Evolutionary conservation across 37 sponge, comb jelly and placozoan genomes (phyloP).

Genomic region (Chondrosia reniformis): DNA sequence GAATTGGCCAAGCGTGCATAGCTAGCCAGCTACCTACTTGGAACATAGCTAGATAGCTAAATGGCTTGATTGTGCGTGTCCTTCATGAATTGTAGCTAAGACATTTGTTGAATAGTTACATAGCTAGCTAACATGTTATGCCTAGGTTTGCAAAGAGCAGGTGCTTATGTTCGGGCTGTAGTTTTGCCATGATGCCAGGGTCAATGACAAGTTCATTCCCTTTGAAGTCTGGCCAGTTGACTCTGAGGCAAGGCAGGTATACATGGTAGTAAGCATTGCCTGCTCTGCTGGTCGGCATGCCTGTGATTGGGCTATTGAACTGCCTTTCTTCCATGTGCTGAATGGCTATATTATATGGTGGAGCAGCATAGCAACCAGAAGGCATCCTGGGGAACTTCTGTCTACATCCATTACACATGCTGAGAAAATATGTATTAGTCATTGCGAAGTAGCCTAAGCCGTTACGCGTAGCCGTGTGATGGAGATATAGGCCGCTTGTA

Average conservation of each 20-base stretch:
- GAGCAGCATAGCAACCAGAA: background rate
- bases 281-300: background rate
- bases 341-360: slow-evolving; percentile 3
- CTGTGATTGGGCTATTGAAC: slow-evolving; percentile 10
- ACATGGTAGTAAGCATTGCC: slow-evolving; percentile 29
- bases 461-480: too few species aligned
- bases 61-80: too few species aligned
- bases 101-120: too few species aligned
- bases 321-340: slow-evolving; percentile 9
- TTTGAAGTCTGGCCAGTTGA: background rate
- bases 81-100: too few species aligned
- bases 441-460: too few species aligned
- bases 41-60: too few species aligned
- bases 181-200: background rate
- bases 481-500: too few species aligned
- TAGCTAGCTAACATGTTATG: background rate
- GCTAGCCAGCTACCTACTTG: too few species aligned
- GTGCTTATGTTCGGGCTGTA: background rate
- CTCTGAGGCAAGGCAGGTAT: background rate
- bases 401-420: slow-evolving; percentile 5
- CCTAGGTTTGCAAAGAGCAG: background rate
- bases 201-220: background rate
- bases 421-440: too few species aligned
- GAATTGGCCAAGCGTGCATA: too few species aligned
- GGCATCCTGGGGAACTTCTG: slow-evolving; percentile 6